Conservation (phyloP, 2,113 vertebrate genomes). For the Platycercus adscitus region DNA sequence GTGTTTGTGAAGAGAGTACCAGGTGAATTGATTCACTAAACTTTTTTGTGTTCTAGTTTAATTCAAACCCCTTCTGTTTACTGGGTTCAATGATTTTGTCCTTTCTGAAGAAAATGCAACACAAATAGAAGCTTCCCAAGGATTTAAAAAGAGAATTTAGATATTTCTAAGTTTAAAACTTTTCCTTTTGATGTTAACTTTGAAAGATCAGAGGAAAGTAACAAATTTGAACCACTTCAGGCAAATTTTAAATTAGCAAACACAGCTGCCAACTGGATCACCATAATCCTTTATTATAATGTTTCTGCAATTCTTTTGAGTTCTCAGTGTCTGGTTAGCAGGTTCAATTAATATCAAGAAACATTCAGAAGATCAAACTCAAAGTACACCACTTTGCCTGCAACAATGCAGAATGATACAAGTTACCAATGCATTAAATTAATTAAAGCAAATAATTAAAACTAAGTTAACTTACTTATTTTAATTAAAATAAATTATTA, state of each 20-base stretch:
- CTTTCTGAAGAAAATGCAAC: background rate
- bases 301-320: background rate
- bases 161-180: background rate
- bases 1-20: background rate
- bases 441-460: background rate
- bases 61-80: background rate
- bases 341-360: conserved; percentile 10
- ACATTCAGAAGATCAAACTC: background rate
- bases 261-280: background rate
- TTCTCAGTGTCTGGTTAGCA: background rate
- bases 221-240: background rate
- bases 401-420: background rate
- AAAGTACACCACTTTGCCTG: background rate
- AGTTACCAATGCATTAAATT: background rate
- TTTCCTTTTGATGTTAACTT: background rate
- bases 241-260: conserved; percentile 29
- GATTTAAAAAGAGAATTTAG: background rate
- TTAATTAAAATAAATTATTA: background rate
- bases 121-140: background rate
- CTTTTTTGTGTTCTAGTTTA: background rate
- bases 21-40: background rate
- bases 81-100: background rate
- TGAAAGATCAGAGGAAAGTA: conserved; percentile 3
- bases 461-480: background rate
- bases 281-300: background rate